Percentiles rank a stretch among this genome's conserved stretches.
Conservation (phyloP, 2,113 vertebrate species). For the Struthidea cinerea region DNA sequence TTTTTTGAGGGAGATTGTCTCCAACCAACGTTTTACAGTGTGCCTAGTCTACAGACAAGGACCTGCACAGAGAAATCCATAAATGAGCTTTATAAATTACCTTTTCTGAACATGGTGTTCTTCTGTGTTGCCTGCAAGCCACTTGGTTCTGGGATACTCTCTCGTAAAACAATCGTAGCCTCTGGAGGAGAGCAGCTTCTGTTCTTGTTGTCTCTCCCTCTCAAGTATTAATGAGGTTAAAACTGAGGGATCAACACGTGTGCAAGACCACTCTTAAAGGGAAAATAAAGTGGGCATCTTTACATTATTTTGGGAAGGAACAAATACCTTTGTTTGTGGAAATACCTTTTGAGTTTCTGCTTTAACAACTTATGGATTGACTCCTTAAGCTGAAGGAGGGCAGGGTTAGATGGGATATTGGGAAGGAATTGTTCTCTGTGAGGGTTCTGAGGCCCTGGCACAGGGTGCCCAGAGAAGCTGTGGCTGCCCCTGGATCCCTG, state of each 20-base stretch:
- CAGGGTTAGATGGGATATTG: rapidly evolving
- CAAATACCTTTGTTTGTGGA: neutral
- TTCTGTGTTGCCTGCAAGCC: neutral
- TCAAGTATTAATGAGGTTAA: neutral
- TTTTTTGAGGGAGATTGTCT: neutral
- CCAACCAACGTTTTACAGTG: neutral
- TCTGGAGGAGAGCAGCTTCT: neutral
- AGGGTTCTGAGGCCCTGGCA: neutral
- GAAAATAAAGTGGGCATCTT: neutral
- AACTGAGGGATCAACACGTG: neutral
- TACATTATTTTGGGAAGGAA: neutral
- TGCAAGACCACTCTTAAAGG: neutral
- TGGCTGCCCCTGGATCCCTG: neutral
- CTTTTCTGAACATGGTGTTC: neutral
- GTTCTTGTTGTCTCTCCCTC: neutral
- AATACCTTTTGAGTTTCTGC: neutral
- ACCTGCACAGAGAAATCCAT: neutral
- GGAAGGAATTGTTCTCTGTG: rapidly evolving
- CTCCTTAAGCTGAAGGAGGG: neutral
- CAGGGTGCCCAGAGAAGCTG: neutral
- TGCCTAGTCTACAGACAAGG: neutral
- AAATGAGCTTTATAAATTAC: conserved; percentile 38
- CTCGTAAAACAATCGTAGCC: neutral
- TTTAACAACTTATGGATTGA: neutral
- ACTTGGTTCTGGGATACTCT: neutral